Conservation (phyloP, 2,888 invertebrate species). For the Trisateles emortualis region DNA sequence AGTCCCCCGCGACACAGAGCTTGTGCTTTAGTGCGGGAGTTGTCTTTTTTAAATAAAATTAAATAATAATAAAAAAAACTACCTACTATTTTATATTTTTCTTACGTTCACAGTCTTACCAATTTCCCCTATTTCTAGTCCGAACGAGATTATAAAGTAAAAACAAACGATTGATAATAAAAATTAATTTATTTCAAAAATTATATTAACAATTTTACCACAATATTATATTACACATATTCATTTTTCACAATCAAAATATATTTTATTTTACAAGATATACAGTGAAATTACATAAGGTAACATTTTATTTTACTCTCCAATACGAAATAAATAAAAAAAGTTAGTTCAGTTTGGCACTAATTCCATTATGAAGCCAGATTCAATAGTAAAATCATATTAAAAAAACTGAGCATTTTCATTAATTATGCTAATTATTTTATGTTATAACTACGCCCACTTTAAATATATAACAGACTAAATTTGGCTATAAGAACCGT, state of each 20-base stretch:
- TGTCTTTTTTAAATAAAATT: no score
- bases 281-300: constrained; percentile 68
- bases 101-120: no score
- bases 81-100: no score
- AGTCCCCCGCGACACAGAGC: no score
- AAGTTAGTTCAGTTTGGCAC: constrained; percentile 71
- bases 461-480: constrained; percentile 19
- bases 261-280: constrained; percentile 67
- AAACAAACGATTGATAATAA: constrained; percentile 56
- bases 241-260: constrained; percentile 55
- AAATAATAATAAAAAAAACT: no score
- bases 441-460: constrained; percentile 32
- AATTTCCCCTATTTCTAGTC: no score
- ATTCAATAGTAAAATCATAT: constrained; percentile 45
- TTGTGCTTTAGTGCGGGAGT: no score
- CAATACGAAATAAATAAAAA: constrained; percentile 68
- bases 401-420: constrained; percentile 71
- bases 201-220: constrained; percentile 69
- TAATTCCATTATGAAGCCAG: constrained; percentile 59
- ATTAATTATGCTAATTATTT: constrained; percentile 49
- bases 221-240: constrained; percentile 61
- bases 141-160: neutral
- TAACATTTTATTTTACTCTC: constrained; percentile 74
- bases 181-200: constrained; percentile 78
- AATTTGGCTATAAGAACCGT: constrained; percentile 20